phyloP scores from a whole-genome alignment of 2,113 vertebrate genomes.

The Fulica atra region DNA sequence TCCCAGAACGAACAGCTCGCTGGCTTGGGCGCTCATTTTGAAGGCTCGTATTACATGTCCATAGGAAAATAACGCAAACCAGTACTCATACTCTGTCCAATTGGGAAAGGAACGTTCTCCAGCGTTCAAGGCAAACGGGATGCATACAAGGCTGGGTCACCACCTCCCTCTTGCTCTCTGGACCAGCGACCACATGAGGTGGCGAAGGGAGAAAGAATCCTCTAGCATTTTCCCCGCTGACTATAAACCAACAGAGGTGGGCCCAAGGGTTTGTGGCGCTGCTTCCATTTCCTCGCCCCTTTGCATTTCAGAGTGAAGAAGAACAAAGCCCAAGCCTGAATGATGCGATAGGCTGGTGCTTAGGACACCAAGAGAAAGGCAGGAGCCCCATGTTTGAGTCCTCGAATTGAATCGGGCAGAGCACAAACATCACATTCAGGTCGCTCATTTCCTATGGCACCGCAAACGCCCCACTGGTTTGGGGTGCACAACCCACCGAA shows the following conservation, averaged over 20 bases:
- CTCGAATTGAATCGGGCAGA: neutral
- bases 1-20: neutral
- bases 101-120: neutral
- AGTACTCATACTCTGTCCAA: neutral
- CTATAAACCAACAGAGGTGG: neutral
- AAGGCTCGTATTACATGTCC: neutral
- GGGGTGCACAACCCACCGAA: neutral
- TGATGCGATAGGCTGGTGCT: neutral
- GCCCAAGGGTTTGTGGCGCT: neutral
- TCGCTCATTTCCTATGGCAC: neutral
- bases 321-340: neutral
- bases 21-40: neutral
- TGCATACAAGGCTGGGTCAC: neutral
- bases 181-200: neutral
- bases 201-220: neutral
- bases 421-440: neutral
- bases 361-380: neutral
- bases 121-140: neutral
- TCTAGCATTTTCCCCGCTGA: neutral
- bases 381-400: neutral
- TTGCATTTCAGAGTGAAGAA: neutral
- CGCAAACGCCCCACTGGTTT: neutral
- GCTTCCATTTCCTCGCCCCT: neutral
- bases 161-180: neutral
- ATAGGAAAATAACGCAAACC: neutral